Conservation (phyloP, 2,888 invertebrate genomes). For the Galerucella pusilla region DNA sequence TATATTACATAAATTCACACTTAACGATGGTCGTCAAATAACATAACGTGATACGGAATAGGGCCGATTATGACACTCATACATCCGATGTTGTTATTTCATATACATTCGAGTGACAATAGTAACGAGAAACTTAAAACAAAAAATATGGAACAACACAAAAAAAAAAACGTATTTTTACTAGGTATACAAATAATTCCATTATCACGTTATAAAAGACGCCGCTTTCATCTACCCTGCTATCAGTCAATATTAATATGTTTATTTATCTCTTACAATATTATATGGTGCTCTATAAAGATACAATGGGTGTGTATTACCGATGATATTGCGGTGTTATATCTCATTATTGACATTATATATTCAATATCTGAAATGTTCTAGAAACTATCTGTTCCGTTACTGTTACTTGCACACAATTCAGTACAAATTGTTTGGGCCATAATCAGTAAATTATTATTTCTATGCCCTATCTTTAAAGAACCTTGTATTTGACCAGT, state of each 20-base stretch:
- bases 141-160: not conserved
- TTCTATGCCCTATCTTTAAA: too few species aligned
- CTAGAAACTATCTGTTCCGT: not conserved
- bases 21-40: too few species aligned
- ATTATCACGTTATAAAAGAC: not conserved
- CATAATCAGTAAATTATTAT: too few species aligned
- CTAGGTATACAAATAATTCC: not conserved
- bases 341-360: conserved; percentile 7
- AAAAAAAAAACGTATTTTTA: not conserved
- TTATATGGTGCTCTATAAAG: conserved; percentile 6
- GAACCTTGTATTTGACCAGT: too few species aligned
- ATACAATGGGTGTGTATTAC: conserved; percentile 7
- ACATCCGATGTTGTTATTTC: too few species aligned
- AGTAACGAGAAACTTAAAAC: not conserved
- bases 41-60: too few species aligned
- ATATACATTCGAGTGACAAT: too few species aligned
- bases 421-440: not conserved
- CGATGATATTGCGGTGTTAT: not conserved
- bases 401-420: not conserved
- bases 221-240: conserved; percentile 3
- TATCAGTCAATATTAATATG: conserved; percentile 10
- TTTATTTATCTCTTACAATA: conserved; percentile 9
- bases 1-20: too few species aligned
- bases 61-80: too few species aligned
- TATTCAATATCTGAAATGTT: conserved; percentile 10